Base-by-base conservation (phyloP, 2,797 vertebrate species). In the Parauchenoglanis ngamensis region DNA sequence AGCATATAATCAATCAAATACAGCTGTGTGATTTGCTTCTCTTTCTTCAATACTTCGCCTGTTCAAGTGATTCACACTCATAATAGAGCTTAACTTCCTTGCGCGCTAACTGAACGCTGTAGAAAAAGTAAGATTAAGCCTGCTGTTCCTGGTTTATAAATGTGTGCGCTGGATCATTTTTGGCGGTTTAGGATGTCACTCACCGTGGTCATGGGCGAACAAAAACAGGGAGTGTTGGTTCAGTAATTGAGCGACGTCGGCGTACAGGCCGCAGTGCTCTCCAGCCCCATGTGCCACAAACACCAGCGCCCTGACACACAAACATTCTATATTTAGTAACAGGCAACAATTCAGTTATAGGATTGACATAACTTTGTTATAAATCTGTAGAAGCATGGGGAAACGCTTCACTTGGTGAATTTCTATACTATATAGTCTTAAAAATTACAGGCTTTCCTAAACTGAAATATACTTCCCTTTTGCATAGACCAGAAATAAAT, bases 161-260 rank as follows among this genome's bases (percentile, higher is more conserved):
- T 54, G 63, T 83, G 4, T 31, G 31, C 5, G 6, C 35, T 40
- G 28, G 31, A 84, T 72, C 11, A 31, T 63, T 63, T 13, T 23
- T 19, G 80, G 28, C 63, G 81, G 54, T 52, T 73, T 63, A 59
- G 56, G 31, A 49, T 86, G 76, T 63, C 89, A 96, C 98, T 98
- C 93, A 99, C 98, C 96, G 0, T 99, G 98, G 92, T 99, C 98
- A 12, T 99, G 98, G 86, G 97, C 94, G 87, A 99, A 99, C 49
- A 96, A 97, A 92, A 97, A 94, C 90, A 99, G 91, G 88, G 96
- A 96, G 87, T 96, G 94, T 67, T 94, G 94, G 90, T 93, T 95
- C 93, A 99, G 94, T 92, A 93, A 96, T 93, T 96, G 95, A 75
- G 97, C 98, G 87, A 99, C 92, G 79, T 98, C 97, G 0, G 96